Evolutionary conservation across 2,797 vertebrate species (phyloP).

Genomic region (Bradypodion ventrale): DNA sequence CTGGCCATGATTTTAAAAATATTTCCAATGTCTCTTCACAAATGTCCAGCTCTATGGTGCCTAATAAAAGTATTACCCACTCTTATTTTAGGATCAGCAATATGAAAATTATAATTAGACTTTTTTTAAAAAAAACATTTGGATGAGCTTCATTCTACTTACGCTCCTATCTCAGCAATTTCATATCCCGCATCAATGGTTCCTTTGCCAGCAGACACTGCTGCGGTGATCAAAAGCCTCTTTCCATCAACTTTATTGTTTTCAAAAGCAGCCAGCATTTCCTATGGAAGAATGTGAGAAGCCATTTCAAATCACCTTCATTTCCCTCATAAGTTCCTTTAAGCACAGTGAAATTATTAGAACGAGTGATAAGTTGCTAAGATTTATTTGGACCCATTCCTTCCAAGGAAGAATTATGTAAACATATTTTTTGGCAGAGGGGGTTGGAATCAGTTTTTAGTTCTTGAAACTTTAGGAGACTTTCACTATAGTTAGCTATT

Average conservation of each 20-base stretch:
- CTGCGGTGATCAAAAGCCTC: slow-evolving; percentile 75
- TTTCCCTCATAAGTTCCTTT: background rate
- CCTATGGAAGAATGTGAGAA: background rate
- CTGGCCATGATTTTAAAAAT: no score
- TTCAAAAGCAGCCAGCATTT: slow-evolving; percentile 61
- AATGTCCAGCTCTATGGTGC: no score
- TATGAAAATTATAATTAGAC: background rate
- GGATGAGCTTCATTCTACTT: slow-evolving; percentile 33
- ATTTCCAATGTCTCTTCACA: no score
- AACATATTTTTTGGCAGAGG: background rate
- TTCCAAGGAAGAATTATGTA: background rate
- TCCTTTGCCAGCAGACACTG: slow-evolving; percentile 76
- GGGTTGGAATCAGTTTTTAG: background rate
- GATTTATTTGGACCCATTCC: no score
- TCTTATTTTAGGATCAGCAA: no score
- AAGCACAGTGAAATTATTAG: background rate
- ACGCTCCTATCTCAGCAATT: slow-evolving; percentile 79
- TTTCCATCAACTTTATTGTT: slow-evolving; percentile 39
- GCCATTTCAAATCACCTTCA: no score
- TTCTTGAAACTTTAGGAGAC: background rate
- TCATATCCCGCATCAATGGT: slow-evolving; percentile 79
- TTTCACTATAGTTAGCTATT: no score
- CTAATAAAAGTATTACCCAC: no score
- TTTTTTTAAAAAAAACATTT: background rate
- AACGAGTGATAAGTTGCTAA: background rate